Evolutionary conservation across 2,888 invertebrate species (phyloP).

Genomic region (Rotaria macrura): DNA sequence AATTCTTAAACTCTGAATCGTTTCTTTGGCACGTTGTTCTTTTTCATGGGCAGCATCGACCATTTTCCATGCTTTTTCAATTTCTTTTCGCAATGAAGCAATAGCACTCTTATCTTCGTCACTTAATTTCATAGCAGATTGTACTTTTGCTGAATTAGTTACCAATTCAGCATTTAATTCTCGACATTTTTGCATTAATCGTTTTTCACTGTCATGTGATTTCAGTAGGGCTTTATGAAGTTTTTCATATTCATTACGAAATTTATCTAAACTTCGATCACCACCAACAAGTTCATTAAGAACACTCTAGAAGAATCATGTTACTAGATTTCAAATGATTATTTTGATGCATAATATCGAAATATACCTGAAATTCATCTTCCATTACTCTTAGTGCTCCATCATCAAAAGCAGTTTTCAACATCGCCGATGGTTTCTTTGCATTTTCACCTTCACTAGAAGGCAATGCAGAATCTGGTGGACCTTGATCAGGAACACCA

Average conservation of each 20-base stretch:
- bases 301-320: no score
- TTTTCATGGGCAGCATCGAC: conserved; percentile 67
- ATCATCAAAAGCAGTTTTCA: conserved; percentile 42
- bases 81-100: conserved; percentile 45
- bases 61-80: conserved; percentile 57
- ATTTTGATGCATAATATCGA: not conserved
- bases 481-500: not conserved
- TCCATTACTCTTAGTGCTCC: conserved; percentile 49
- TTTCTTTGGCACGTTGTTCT: conserved; percentile 64
- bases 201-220: conserved; percentile 54
- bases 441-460: not conserved
- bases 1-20: conserved; percentile 63
- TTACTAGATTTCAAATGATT: no score
- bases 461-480: not conserved
- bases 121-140: conserved; percentile 51
- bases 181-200: conserved; percentile 53
- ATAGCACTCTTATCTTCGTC: conserved; percentile 54
- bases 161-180: conserved; percentile 53
- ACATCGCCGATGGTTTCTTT: not conserved
- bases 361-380: conserved; percentile 44
- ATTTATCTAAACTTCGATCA: conserved; percentile 57
- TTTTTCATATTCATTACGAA: conserved; percentile 62
- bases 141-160: conserved; percentile 52
- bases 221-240: conserved; percentile 59
- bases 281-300: conserved; percentile 56